Evolutionary conservation across 2,888 invertebrate species (phyloP), one percentile per base, ranked within the genome.

Genomic region (Mycalesis mineus): DNA sequence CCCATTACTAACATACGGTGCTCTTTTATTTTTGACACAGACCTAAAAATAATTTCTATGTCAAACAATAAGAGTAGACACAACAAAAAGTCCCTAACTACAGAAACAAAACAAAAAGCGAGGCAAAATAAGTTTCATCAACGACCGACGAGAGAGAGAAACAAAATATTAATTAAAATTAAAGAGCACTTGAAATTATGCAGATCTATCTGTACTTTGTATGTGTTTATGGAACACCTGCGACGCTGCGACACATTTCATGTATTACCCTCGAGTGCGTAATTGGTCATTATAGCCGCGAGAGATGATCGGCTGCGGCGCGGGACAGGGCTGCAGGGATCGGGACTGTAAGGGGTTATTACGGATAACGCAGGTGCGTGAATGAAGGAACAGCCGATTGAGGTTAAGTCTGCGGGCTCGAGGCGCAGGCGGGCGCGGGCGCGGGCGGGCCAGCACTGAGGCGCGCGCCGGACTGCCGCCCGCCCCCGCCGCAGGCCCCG

Each of bases 391-490:
- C 63, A 66, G 67, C 63, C 74, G 71, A 82, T 79, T 81, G 80
- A 84, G 83, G 84, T 86, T 84, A 84, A 78, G 80, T 81, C 80
- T 80, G 82, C 82, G 78, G 81, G 84, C 81, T 75, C 54, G 71
- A 72, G 72, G 75, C 82, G 81, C 82, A 78, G 81, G 84, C 80
- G 86, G 82, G 83, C 79, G 85, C 83, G 85, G 85, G 84, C 82
- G 86, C 85, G 85, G 83, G 87, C 79, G 83, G 81, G 80, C 81
- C 82, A 74, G 82, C 84, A 88, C 88, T 87, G 87, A 83, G 74
- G 82, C 82, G 86, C 84, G 85, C 85, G 83, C 82, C 83, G 84
- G 80, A 65, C 75, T 64, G 68, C 76, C 79, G 62, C 68, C 67
- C 70, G 68, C 70, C 72, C 75, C 69, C 69, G 70, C 78, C 60